Conservation (phyloP, 2,797 vertebrate genomes). For the Acanthis flammea region DNA sequence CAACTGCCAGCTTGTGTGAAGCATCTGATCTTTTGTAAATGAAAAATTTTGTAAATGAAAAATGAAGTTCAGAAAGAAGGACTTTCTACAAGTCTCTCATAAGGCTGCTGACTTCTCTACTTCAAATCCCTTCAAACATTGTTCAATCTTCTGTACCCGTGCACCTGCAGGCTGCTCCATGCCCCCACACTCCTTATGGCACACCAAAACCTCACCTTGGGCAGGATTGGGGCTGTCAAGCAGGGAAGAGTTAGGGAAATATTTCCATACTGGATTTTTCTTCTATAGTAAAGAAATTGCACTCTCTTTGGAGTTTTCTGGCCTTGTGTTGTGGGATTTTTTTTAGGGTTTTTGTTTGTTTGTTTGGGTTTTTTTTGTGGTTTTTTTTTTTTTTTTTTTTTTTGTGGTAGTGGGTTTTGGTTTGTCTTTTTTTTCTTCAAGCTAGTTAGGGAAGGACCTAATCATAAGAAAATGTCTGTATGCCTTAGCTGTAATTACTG, state of each 20-base stretch:
- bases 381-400: neutral
- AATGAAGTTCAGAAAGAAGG: constrained; percentile 34
- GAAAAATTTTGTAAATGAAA: constrained; percentile 59
- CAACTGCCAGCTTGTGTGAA: constrained; percentile 64
- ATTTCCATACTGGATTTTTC: neutral
- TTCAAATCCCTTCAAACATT: neutral
- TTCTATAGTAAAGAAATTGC: neutral
- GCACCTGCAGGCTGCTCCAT: neutral
- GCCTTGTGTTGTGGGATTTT: neutral
- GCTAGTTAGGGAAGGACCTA: neutral
- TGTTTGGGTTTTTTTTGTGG: neutral
- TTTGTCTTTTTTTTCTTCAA: neutral
- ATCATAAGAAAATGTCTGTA: neutral
- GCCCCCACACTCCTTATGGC: neutral
- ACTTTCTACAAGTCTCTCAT: constrained; percentile 57
- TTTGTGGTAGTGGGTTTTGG: neutral
- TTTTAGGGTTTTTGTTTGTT: neutral
- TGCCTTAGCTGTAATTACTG: neutral
- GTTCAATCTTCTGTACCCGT: neutral
- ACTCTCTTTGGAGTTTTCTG: neutral
- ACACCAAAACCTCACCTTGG: neutral
- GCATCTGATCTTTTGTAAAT: constrained; percentile 72
- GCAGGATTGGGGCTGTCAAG: neutral
- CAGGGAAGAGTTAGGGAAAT: neutral
- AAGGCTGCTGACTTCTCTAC: constrained; percentile 56